These are phyloP conservation scores for Ceratitis capitata DNA, from an alignment of 1,140 invertebrate genomes.

Conservation along the genomic window DNA sequence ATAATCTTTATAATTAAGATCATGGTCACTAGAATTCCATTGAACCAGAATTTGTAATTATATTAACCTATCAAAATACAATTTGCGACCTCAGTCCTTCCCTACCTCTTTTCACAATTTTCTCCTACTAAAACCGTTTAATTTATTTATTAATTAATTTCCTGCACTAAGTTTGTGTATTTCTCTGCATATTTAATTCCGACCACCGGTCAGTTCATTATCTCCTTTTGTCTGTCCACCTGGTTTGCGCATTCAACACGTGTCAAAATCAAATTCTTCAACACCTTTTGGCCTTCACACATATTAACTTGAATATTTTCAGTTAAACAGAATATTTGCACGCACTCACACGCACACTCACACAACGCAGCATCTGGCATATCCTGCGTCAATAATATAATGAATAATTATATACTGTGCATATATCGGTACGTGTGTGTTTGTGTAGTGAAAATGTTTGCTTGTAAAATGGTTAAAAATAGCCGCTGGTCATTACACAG, in stretches of 20 bases:
- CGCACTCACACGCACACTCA: background rate
- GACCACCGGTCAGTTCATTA: background rate
- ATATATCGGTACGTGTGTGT: background rate
- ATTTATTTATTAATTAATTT: too few relatives aligned
- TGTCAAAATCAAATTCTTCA: constrained; percentile 64
- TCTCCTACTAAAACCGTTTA: too few relatives aligned
- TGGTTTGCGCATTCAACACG: constrained; percentile 47
- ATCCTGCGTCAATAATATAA: too few relatives aligned
- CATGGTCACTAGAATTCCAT: too few relatives aligned
- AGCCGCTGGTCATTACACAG: constrained; percentile 41
- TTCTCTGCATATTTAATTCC: background rate
- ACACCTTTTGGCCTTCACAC: constrained; percentile 51
- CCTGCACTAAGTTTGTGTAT: background rate
- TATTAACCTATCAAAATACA: too few relatives aligned
- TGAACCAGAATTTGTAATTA: too few relatives aligned
- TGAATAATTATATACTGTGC: background rate
- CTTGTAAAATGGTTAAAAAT: constrained; percentile 39
- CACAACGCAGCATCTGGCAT: background rate
- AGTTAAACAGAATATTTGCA: too few relatives aligned
- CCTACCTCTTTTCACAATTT: too few relatives aligned
- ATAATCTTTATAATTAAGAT: too few relatives aligned
- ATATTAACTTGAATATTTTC: constrained; percentile 9
- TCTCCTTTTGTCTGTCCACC: background rate
- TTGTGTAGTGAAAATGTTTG: background rate
- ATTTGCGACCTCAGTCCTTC: too few relatives aligned